Evolutionary conservation across 2,888 invertebrate genomes (phyloP).

Genomic region (Sarcophaga carnaria): DNA sequence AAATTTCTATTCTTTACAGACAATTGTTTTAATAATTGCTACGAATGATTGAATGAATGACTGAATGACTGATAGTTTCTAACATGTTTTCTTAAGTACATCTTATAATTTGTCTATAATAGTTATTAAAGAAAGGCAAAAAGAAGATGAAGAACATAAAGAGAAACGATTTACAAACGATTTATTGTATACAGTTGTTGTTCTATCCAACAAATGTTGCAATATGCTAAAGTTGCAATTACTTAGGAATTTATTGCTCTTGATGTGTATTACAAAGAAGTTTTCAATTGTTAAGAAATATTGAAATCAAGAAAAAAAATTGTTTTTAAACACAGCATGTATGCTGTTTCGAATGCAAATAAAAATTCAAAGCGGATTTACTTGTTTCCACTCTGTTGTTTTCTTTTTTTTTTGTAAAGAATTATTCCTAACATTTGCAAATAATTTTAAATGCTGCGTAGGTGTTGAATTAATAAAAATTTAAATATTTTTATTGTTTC

Average conservation of each 20-base stretch:
- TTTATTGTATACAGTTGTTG: neutral
- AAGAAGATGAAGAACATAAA: neutral
- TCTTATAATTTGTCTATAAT: too few relatives aligned
- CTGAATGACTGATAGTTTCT: neutral
- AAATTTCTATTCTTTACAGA: neutral
- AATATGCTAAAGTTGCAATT: neutral
- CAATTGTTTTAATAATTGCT: neutral
- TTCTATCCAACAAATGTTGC: neutral
- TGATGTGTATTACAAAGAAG: neutral
- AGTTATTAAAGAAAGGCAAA: too few relatives aligned
- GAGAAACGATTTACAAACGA: neutral
- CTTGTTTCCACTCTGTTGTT: too few relatives aligned
- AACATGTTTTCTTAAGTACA: neutral
- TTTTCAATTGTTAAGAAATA: too few relatives aligned
- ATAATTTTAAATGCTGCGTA: conserved; percentile 19
- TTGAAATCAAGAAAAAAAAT: too few relatives aligned
- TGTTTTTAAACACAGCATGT: too few relatives aligned
- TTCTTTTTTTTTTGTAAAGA: too few relatives aligned
- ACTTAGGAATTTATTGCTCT: neutral
- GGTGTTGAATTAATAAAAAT: conserved; percentile 44
- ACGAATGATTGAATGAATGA: neutral
- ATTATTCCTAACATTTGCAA: neutral
- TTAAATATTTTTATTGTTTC: conserved; percentile 4
- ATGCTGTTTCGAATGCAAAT: too few relatives aligned
- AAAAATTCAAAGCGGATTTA: too few relatives aligned